Conservation (phyloP, 92 coral and sea anemone species). For the Phenganax marumi region DNA sequence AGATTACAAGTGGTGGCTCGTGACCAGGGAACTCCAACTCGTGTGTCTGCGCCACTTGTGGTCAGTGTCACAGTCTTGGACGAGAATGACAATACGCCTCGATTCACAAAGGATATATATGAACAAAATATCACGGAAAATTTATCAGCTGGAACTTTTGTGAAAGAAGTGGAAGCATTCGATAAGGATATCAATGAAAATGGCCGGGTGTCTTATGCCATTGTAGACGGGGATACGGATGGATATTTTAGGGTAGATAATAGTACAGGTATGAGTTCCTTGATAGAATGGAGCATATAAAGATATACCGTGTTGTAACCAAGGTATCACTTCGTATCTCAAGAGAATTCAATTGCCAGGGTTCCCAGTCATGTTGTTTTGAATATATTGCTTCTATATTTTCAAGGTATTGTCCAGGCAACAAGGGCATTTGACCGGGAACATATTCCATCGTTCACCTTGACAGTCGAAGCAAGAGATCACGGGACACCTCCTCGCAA, state of each 20-base stretch:
- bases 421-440: constrained; percentile 71
- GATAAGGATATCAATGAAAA: constrained; percentile 72
- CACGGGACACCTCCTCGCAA: constrained; percentile 61
- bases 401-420: constrained; percentile 74
- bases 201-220: constrained; percentile 68
- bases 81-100: constrained; percentile 78
- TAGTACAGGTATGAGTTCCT: constrained; percentile 61
- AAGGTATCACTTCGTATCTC: not conserved
- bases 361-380: not conserved
- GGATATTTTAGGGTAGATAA: constrained; percentile 63
- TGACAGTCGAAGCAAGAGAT: constrained; percentile 70
- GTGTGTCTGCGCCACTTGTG: constrained; percentile 48
- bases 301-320: no score
- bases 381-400: no score
- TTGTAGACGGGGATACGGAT: constrained; percentile 49
- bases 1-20: constrained; percentile 58
- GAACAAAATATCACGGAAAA: constrained; percentile 67
- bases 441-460: constrained; percentile 51
- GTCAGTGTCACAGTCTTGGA: constrained; percentile 71
- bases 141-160: constrained; percentile 74
- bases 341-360: not conserved
- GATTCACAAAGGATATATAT: constrained; percentile 57
- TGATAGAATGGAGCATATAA: no score
- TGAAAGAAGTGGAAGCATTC: constrained; percentile 69
- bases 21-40: constrained; percentile 73